Percentiles rank a stretch among this genome's conserved stretches.
These are phyloP conservation scores for Oreonectes daqikongensis DNA, from an alignment of 2,797 vertebrate genomes.

Conservation along the genomic window DNA sequence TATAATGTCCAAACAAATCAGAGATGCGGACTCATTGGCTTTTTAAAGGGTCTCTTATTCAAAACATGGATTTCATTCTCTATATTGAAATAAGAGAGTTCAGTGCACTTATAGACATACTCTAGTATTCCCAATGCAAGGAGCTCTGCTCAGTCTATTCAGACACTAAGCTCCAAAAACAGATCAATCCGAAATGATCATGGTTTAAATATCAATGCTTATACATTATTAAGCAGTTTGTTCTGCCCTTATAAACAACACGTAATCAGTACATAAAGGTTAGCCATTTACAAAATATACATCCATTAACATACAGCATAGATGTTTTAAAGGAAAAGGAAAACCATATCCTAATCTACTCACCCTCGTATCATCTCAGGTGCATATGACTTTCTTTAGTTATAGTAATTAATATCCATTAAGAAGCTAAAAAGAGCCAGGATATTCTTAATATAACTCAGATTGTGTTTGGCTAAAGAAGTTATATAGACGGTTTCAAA, in stretches of 20 bases:
- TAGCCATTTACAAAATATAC: too few species aligned
- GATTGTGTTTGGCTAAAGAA: too few species aligned
- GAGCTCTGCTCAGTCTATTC: neutral
- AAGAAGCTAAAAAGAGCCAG: too few species aligned
- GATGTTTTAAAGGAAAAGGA: too few species aligned
- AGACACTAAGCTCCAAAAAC: neutral
- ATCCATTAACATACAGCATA: too few species aligned
- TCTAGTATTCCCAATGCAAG: neutral
- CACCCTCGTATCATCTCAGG: too few species aligned
- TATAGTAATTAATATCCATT: too few species aligned
- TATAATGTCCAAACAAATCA: slow-evolving; percentile 28
- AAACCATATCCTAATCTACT: too few species aligned
- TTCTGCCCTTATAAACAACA: neutral
- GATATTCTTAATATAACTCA: too few species aligned
- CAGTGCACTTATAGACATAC: neutral
- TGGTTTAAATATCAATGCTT: neutral
- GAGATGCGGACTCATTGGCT: neutral
- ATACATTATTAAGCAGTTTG: neutral
- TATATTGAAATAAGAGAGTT: neutral
- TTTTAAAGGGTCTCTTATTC: slow-evolving; percentile 1
- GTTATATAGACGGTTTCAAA: too few species aligned
- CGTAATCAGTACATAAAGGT: neutral
- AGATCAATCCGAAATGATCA: neutral
- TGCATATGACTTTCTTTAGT: too few species aligned
- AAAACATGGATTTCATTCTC: neutral